Percentiles rank a stretch among this genome's conserved stretches.
phyloP scores from a whole-genome alignment of 2,797 vertebrate genomes.

The Syngnathus acus region DNA sequence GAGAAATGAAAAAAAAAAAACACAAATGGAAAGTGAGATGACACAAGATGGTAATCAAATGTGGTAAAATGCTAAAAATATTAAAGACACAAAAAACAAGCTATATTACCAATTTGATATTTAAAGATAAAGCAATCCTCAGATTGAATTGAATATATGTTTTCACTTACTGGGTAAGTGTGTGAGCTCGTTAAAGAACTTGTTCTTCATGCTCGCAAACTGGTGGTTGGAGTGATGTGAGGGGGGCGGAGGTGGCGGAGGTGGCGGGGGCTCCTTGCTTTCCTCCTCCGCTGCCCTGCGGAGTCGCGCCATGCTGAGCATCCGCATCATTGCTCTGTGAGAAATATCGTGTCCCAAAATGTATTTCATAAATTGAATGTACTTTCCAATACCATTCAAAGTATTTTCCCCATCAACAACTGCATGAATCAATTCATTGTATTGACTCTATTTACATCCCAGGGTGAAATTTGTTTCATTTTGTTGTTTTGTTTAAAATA shows the following conservation, averaged over 20 bases:
- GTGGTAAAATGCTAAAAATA: neutral
- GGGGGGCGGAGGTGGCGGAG: conserved; percentile 30
- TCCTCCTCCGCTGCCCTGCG: conserved; percentile 58
- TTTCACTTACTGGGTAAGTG: conserved; percentile 73
- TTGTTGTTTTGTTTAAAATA: neutral
- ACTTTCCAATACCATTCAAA: neutral
- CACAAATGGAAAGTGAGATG: conserved; percentile 10
- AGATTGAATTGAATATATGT: neutral
- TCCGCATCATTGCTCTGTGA: conserved; percentile 52
- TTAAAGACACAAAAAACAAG: neutral
- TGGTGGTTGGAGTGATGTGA: conserved; percentile 68
- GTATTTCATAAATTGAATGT: neutral
- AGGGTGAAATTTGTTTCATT: neutral
- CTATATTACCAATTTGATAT: no score
- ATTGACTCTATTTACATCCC: no score
- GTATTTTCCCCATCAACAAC: neutral
- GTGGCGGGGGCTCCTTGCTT: conserved; percentile 29
- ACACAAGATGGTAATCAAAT: neutral
- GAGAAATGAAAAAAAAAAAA: conserved; percentile 14
- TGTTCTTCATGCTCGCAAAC: conserved; percentile 73
- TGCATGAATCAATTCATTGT: no score
- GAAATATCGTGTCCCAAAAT: neutral
- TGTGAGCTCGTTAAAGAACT: conserved; percentile 78
- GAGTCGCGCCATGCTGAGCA: conserved; percentile 45
- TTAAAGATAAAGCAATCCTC: no score